Base-by-base conservation (phyloP, 2,888 invertebrate species). In the Pristionchus japonicus region DNA sequence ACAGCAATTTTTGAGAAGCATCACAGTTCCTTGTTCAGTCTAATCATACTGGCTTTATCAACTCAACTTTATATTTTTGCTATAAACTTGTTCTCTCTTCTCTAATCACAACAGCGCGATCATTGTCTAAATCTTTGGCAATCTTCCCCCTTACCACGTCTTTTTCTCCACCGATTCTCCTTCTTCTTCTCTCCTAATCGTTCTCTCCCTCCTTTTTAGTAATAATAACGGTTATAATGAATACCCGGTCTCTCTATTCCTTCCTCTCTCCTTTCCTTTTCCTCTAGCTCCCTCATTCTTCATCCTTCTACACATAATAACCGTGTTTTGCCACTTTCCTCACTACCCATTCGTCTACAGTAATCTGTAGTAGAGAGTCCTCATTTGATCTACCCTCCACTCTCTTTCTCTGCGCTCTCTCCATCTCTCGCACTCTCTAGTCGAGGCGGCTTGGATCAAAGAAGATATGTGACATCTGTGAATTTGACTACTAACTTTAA, bases 291-390 rank as follows among this genome's bases (percentile, higher is more conserved):
- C 37, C 80, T 40, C 40, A 47, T 80, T 80, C 40, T 80, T 80
- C 47, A 47, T 67, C 67, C 67, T 67, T 67, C 67, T 67, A 67
- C 67, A 67, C 67, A 67, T 67, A 67, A 67, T 67, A 67, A 67
- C 67, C 67, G 67, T 67, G 67, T 67, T 67, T 67, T 67, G 67
- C 67, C 67, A 67, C 67, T 67, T 67, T 67, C 67, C 67, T 9
- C n/a, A 9, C 23, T 23, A 57, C 57, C 67, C 67, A 31, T 67
- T 67, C 67, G 67, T 31, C 67, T 67, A 67, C 67, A 31, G 67
- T 67, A 67, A 67, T 67, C 67, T 67, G 34, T 17, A 67, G 34
- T 17, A 67, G 31, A 31, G 67, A 67, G 31, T 31, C 67, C 67
- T 34, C 67, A 34, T 67, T 34, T 67, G 67, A 67, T 67, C 67